Evolutionary conservation across 2,888 invertebrate species (phyloP), one percentile per base, ranked within the genome.

Genomic region (Koerneria pararmatus): DNA sequence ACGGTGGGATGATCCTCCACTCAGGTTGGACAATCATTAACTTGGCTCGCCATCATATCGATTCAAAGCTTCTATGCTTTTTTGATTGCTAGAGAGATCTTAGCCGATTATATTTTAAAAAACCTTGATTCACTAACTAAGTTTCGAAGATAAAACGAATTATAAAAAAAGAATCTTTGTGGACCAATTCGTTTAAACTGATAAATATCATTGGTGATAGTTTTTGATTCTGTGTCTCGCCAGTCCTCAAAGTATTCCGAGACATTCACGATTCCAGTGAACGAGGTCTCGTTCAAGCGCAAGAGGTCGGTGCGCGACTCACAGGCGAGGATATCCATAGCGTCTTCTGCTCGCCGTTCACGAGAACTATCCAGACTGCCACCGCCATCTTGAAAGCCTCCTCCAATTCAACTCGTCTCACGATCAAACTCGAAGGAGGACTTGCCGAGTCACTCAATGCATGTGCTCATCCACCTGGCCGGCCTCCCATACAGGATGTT

Each of bases 321-420:
- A 66, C 67, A 48, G 46, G 68, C 62, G 73, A 75, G 58, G 69
- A 63, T 22, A 78, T 82, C 57, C 75, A 78, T 67, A 60, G 68
- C 53, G 74, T 82, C 46, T 68, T 81, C 62, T 56, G 59, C 46
- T 82, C 80, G 6, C 82, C 82, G 24, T 82, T 77, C 73, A 73
- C 74, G 11, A 71, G 82, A 53, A 78, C 78, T 66, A 70, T 82
- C 51, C 79, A 34, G 19, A 22, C 41, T 22, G 60, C 46, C 34
- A 57, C 24, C 6, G 34, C 15, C 34, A 1, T 32, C 19, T 27
- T 57, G 19, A 27, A 53, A 54, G 66, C 69, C 29, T 68, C 67
- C 66, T 67, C 35, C 56, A 69, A 34, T 63, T 68, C 29, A 63
- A 69, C 24, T 65, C 74, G 66, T 59, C n/a, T n/a, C n/a, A n/a